A percentile compares a stretch with the other conserved stretches of the same genome.
phyloP scores from a whole-genome alignment of 1,140 invertebrate genomes.

The Parasteatoda tepidariorum region DNA sequence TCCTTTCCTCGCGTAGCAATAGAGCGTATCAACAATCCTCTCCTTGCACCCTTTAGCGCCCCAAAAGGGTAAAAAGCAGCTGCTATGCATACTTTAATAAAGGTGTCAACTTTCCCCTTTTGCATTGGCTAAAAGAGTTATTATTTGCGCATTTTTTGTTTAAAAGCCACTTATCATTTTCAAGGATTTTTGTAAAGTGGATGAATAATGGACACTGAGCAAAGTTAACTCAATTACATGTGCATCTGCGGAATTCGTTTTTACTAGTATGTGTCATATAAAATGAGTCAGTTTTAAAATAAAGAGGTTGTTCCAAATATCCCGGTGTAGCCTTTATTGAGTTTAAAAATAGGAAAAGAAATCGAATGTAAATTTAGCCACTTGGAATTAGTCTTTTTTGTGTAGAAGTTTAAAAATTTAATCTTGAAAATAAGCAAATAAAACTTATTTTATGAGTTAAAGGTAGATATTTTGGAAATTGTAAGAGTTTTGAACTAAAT shows the following conservation, averaged over 20 bases:
- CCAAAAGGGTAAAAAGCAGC: slow-evolving; percentile 38
- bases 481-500: too few relatives aligned
- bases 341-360: too few relatives aligned
- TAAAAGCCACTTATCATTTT: not conserved
- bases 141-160: slow-evolving; percentile 11
- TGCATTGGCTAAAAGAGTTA: slow-evolving; percentile 13
- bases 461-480: too few relatives aligned
- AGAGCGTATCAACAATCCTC: slow-evolving; percentile 40
- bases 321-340: too few relatives aligned
- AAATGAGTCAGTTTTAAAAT: too few relatives aligned
- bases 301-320: too few relatives aligned
- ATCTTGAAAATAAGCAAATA: too few relatives aligned
- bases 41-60: slow-evolving; percentile 22
- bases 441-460: too few relatives aligned
- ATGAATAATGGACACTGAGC: not conserved
- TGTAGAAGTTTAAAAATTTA: not conserved
- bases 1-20: slow-evolving; percentile 32
- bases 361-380: not conserved
- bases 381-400: not conserved
- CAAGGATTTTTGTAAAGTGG: not conserved
- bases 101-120: slow-evolving; percentile 4
- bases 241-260: too few relatives aligned
- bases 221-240: not conserved
- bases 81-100: not conserved
- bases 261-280: too few relatives aligned